phyloP scores from a whole-genome alignment of 2,113 vertebrate species.

The Corynorhinus townsendii region DNA sequence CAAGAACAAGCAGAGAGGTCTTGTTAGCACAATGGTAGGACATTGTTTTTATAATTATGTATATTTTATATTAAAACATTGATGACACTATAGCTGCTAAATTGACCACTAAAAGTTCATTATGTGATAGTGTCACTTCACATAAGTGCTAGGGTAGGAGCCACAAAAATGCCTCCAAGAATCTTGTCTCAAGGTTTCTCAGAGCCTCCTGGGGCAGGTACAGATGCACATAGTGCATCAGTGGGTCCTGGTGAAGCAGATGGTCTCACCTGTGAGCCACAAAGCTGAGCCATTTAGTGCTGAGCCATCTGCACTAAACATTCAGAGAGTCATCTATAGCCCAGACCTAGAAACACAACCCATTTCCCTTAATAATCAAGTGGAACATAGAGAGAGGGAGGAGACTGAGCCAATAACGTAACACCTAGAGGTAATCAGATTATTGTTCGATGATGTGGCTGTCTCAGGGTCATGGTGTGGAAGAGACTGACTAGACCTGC shows the following conservation, averaged over 20 bases:
- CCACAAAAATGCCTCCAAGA: not conserved
- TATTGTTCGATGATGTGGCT: not conserved
- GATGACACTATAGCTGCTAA: not conserved
- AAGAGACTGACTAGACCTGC: not conserved
- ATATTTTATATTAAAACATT: not conserved
- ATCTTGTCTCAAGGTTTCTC: not conserved
- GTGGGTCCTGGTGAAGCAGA: not conserved
- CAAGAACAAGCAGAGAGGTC: not conserved
- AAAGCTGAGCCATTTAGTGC: not conserved
- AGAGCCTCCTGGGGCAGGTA: not conserved
- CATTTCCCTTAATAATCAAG: not conserved
- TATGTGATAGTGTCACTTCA: not conserved
- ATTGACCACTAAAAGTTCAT: not conserved
- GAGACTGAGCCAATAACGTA: not conserved
- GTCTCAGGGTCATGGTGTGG: no score
- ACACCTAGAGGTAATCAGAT: not conserved
- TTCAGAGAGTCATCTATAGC: not conserved
- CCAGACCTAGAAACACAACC: not conserved
- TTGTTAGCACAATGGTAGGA: not conserved
- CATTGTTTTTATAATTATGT: not conserved
- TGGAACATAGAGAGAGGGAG: not conserved
- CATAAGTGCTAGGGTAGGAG: fast-evolving
- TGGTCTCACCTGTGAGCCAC: not conserved
- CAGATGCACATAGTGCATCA: fast-evolving
- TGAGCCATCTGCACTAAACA: not conserved